Conservation (phyloP, 2,113 vertebrate species). For the Orthonyx spaldingii region DNA sequence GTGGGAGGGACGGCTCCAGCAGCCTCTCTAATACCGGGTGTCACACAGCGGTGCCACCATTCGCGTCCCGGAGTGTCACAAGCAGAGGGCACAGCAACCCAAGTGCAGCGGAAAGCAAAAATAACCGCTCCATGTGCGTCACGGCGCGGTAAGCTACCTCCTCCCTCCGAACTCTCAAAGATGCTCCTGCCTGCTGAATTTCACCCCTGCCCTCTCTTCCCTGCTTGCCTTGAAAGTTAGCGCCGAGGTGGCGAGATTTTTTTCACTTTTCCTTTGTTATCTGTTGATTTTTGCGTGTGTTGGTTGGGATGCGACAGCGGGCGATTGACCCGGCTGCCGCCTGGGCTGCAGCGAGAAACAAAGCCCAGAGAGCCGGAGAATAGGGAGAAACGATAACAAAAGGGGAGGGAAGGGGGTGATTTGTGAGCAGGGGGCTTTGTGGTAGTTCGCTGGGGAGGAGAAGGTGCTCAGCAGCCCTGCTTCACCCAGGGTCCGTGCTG, state of each 20-base stretch:
- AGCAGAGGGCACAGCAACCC: background rate
- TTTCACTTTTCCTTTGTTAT: background rate
- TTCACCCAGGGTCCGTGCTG: rapidly evolving
- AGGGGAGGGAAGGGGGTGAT: background rate
- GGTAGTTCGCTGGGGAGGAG: background rate
- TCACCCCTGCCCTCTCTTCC: background rate
- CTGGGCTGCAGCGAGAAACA: background rate
- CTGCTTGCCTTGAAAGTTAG: background rate
- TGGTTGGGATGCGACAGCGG: background rate
- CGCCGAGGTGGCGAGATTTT: rapidly evolving
- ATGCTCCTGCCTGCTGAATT: background rate
- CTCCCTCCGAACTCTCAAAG: background rate
- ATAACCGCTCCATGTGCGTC: background rate
- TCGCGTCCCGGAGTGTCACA: background rate
- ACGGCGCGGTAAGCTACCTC: background rate
- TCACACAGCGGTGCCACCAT: conserved; percentile 18
- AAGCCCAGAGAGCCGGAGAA: background rate
- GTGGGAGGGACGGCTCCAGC: conserved; percentile 39
- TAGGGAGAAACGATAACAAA: background rate
- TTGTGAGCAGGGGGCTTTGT: background rate
- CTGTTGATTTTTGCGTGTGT: background rate
- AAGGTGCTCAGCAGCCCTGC: background rate
- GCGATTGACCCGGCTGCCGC: background rate
- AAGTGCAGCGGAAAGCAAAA: background rate
- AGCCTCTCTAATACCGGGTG: background rate